Base-by-base conservation (phyloP, 1,140 invertebrate species). In the Calycopis cecrops region DNA sequence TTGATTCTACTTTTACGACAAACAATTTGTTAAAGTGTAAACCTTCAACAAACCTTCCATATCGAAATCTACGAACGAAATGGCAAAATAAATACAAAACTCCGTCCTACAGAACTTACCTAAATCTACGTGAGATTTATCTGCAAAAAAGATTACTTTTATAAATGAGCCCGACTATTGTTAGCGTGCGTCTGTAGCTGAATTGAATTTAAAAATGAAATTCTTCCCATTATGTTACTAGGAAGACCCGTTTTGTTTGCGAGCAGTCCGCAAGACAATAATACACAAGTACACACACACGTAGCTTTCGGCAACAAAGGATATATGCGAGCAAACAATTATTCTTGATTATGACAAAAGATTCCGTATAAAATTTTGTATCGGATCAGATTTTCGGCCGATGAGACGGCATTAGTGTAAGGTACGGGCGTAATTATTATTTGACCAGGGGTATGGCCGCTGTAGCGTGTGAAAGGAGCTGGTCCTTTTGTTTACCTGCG, bases 311-410 rank as follows among this genome's bases (percentile, higher is more conserved):
- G 69, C 69, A 78, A 79, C 80, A 84, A 81, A 73, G 69, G 78
- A 75, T 72, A 77, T 85, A 84, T 84, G 79, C 79, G 80, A 72
- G 79, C 84, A 84, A 87, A 87, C 84, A 87, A 87, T 85, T 79
- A 85, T 84, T 85, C 79, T 84, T 84, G 79, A 87, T 87, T 87
- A 83, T 81, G 81, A 87, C 82, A 87, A 87, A 85, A 83, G 84
- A 72, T 84, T 80, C 84, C 69, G 75, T 79, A 84, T 84, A 79
- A 84, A 85, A 79, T 79, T 85, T 87, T 79, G 78, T 76, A 77
- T 79, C 73, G 74, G 73, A 85, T 87, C 81, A 84, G 76, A 70
- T 75, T 78, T 72, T 74, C 73, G 71, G 68, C 59, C 65, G 60
- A 67, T 65, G 67, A 63, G 79, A 85, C 38, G 53, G 55, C 34